phyloP scores from a whole-genome alignment of 2,888 invertebrate genomes.

The Buathra laborator region DNA sequence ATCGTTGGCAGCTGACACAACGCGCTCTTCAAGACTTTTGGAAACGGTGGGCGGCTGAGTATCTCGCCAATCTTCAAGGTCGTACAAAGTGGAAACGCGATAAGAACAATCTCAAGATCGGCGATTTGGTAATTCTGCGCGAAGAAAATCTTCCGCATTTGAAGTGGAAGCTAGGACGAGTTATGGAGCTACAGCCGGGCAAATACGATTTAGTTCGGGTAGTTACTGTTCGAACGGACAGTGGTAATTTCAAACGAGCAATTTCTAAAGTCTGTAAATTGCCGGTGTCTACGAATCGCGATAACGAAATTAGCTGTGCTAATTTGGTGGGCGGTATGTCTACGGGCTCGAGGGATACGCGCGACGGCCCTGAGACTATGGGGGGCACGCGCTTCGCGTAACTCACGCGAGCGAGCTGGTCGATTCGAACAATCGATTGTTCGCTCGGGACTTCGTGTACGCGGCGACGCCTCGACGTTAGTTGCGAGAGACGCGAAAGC shows the following conservation, averaged over 20 bases:
- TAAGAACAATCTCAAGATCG: conserved; percentile 13
- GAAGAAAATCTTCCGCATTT: conserved; percentile 61
- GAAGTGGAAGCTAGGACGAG: conserved; percentile 63
- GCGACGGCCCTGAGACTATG: neutral
- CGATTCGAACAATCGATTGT: too few species aligned
- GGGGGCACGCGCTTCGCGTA: too few species aligned
- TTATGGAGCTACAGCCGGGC: conserved; percentile 57
- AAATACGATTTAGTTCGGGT: conserved; percentile 58
- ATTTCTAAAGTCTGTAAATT: conserved; percentile 25
- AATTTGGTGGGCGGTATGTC: conserved; percentile 47
- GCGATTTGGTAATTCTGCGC: conserved; percentile 57
- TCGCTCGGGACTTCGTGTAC: too few species aligned
- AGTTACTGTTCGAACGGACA: conserved; percentile 55
- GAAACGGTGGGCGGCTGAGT: conserved; percentile 74
- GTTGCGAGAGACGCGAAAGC: too few species aligned
- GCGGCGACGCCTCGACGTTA: too few species aligned
- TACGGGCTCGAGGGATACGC: neutral
- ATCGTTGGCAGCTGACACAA: conserved; percentile 72
- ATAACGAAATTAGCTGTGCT: conserved; percentile 29
- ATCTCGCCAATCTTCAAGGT: conserved; percentile 71
- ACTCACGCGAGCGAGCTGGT: too few species aligned
- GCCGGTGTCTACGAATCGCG: neutral
- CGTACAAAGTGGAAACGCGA: conserved; percentile 68
- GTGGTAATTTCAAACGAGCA: conserved; percentile 50
- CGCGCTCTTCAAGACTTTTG: conserved; percentile 68